Conservation (phyloP, 2,113 vertebrate species). For the Cacatua alba region DNA sequence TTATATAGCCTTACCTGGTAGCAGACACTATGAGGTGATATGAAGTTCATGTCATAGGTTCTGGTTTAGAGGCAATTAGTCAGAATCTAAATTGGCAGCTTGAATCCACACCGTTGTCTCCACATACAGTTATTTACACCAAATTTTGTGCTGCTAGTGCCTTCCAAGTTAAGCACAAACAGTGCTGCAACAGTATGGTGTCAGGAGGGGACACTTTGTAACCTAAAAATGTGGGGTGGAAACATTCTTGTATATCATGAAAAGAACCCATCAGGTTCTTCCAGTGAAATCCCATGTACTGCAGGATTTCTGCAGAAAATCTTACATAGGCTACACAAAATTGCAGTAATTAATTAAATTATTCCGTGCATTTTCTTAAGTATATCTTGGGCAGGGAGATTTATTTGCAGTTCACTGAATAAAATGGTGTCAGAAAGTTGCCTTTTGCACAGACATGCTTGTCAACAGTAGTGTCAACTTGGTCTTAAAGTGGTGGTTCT, state of each 20-base stretch:
- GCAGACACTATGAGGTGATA: not conserved
- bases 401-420: not conserved
- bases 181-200: not conserved
- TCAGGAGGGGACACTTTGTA: not conserved
- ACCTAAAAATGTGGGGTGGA: not conserved
- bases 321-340: not conserved
- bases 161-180: not conserved
- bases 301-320: not conserved
- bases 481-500: not conserved
- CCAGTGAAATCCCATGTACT: not conserved
- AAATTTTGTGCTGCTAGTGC: not conserved
- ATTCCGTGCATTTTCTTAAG: not conserved
- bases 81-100: not conserved
- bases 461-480: not conserved
- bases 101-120: not conserved
- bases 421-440: not conserved
- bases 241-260: not conserved
- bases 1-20: not conserved
- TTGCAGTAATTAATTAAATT: not conserved
- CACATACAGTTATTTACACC: not conserved
- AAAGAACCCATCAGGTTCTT: not conserved
- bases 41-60: accelerated
- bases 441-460: not conserved
- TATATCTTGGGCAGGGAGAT: not conserved
- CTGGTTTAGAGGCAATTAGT: not conserved